Evolutionary conservation across 2,888 invertebrate species (phyloP).

Genomic region (Xestia ashworthii): DNA sequence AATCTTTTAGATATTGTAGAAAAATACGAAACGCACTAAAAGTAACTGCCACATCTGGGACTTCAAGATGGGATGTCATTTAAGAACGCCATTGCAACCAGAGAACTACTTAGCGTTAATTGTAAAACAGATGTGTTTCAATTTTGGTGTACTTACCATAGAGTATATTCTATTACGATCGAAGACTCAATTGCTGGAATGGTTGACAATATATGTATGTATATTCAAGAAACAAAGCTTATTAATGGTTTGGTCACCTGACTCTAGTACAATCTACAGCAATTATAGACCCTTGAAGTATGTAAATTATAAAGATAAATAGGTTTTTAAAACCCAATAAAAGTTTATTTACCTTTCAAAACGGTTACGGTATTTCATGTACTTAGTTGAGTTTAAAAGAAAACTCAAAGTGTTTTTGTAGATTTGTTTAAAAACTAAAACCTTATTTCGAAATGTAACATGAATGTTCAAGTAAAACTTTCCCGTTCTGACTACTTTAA

Average conservation of each 20-base stretch:
- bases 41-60: too few relatives aligned
- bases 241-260: neutral
- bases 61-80: too few relatives aligned
- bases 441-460: neutral
- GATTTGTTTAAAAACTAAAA: neutral
- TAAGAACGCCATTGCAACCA: too few relatives aligned
- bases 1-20: neutral
- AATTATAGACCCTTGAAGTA: neutral
- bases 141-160: too few relatives aligned
- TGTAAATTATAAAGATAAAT: neutral
- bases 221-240: neutral
- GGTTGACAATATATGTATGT: neutral
- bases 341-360: neutral
- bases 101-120: too few relatives aligned
- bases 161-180: neutral
- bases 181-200: neutral
- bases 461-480: constrained; percentile 37
- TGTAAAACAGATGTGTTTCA: too few relatives aligned
- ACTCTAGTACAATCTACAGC: neutral
- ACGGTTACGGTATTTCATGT: neutral
- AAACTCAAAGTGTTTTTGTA: neutral
- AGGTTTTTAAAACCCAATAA: neutral
- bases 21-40: neutral
- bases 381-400: neutral
- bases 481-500: constrained; percentile 23